Evolutionary conservation across 2,113 vertebrate species (phyloP).

Genomic region (Sylvietta virens): DNA sequence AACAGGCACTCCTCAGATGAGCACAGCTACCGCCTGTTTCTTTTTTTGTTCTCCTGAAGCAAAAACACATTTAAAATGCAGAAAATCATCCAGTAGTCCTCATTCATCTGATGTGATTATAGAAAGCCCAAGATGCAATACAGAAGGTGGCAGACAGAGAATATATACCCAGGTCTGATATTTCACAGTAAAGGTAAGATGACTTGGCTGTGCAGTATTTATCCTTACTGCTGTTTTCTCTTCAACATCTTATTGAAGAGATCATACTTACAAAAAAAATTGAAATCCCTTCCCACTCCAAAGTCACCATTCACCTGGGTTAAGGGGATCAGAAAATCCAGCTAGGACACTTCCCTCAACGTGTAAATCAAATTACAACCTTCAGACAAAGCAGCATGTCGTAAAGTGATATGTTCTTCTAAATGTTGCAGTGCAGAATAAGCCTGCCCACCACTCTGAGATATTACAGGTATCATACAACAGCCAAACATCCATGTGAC

Average conservation of each 20-base stretch:
- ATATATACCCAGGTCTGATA: background rate
- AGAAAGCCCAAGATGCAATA: background rate
- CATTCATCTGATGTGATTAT: background rate
- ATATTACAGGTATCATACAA: background rate
- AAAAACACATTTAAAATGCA: background rate
- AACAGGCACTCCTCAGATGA: background rate
- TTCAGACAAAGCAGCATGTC: background rate
- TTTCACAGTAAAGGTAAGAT: background rate
- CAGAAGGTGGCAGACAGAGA: background rate
- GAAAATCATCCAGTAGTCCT: background rate
- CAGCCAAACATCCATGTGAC: background rate
- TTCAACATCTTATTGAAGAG: background rate
- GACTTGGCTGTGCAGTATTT: background rate
- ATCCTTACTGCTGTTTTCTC: background rate
- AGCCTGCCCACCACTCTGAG: background rate
- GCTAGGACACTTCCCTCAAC: background rate
- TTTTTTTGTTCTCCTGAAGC: background rate
- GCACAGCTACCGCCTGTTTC: background rate
- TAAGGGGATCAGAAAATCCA: background rate
- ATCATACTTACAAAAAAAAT: background rate
- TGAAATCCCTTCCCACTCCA: background rate
- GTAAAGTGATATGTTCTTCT: background rate
- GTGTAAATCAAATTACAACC: background rate
- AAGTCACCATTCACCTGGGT: background rate
- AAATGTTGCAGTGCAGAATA: background rate